Base-by-base conservation (phyloP, 2,888 invertebrate species). In the Alcis repandata region DNA sequence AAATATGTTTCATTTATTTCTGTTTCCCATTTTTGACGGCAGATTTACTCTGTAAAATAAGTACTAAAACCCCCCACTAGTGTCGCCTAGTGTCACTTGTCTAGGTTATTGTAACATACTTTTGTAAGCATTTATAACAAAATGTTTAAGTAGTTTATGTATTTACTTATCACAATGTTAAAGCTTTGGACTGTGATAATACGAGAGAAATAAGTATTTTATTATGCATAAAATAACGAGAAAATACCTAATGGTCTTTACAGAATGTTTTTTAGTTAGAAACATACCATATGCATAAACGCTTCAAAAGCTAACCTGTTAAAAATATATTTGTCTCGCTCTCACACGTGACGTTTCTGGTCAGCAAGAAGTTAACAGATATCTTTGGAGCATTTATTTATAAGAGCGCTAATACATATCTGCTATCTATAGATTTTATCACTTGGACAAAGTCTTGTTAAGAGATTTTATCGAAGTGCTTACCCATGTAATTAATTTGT, bases 111-210 rank as follows among this genome's bases (percentile, higher is more conserved):
- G 9, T 48, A 48, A 48, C n/a, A 48, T 43, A 43, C 19, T 43
- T 54, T 32, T 40, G 38, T 67, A 67, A 68, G 52, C 33, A 49
- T 49, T 63, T 72, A 11, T 49, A 53, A 46, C 15, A 43, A 43
- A 57, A 32, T 32, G 6, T 51, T 53, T 45, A 48, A 15, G 32
- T 54, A 56, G 38, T 45, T 51, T 60, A 38, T 49, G 43, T 60
- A 64, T 59, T 71, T 71, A 52, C 70, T 71, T 78, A 78, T 84
- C 79, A 80, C 79, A 74, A 52, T 52, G 52, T 74, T 79, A 76
- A 88, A 90, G 90, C 90, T 90, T 91, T 84, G 83, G 85, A 88
- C 92, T 92, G 92, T 92, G 92, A 92, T 92, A 92, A 83, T 85
- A 80, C 72, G 87, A 87, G 85, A 87, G 85, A 86, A 75, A 82